These are phyloP conservation scores for Papilio demoleus DNA, from an alignment of 2,888 invertebrate species.

Conservation along the genomic window DNA sequence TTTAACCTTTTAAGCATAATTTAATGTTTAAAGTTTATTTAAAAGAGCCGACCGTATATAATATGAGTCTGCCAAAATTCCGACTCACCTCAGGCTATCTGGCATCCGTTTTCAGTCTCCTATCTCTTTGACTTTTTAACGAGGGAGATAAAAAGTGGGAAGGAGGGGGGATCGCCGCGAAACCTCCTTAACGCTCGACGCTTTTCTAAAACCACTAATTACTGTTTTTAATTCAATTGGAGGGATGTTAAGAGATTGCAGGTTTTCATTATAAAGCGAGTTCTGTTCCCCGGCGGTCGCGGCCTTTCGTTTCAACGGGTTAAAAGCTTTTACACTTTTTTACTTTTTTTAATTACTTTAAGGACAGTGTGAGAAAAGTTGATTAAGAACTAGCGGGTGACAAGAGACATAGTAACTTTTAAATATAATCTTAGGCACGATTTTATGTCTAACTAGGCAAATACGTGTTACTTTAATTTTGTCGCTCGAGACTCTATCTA, in stretches of 20 bases:
- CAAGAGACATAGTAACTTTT: background rate
- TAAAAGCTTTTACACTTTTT: background rate
- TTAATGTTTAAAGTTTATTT: background rate
- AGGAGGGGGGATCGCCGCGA: constrained; percentile 21
- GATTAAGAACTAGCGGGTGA: too few relatives aligned
- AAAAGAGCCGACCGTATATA: constrained; percentile 7
- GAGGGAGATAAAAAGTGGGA: constrained; percentile 31
- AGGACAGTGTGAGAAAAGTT: background rate
- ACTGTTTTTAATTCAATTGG: constrained; percentile 48
- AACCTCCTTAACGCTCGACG: constrained; percentile 32
- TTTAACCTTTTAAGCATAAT: constrained; percentile 4
- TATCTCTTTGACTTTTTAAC: constrained; percentile 28
- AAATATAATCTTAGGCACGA: too few relatives aligned
- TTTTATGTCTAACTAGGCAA: too few relatives aligned
- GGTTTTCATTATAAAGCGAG: constrained; percentile 39
- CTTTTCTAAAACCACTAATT: constrained; percentile 48
- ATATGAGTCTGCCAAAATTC: constrained; percentile 23
- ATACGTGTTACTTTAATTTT: too few relatives aligned
- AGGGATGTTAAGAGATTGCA: constrained; percentile 45
- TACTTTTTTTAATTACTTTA: background rate
- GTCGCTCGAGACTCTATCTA: too few relatives aligned
- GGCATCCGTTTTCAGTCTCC: constrained; percentile 14
- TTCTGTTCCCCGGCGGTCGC: constrained; percentile 19
- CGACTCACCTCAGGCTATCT: constrained; percentile 8
- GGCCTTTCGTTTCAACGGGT: background rate